Base-by-base conservation (phyloP, 2,888 invertebrate genomes). In the Andrena marginata region DNA sequence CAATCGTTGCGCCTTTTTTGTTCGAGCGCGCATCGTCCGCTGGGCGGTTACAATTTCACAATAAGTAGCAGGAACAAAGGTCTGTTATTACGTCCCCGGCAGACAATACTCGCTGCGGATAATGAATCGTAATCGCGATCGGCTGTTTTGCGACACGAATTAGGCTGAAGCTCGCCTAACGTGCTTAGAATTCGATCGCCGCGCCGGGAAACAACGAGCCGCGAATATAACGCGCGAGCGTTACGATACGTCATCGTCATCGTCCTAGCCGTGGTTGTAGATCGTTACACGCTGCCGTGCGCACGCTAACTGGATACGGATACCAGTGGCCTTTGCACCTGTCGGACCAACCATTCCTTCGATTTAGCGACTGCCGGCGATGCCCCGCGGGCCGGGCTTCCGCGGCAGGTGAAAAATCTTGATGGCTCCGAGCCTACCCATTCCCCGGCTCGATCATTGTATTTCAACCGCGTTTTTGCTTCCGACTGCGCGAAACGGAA, bases 61-160 rank as follows among this genome's bases (percentile, higher is more conserved):
- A 84, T 79, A 84, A 86, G 72, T 77, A 75, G 84, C 59, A 80
- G 67, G 77, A 86, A 86, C 86, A 86, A 84, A 86, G 82, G 75
- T 75, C 76, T 69, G 80, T 65, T 76, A 69, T 86, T 82, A 77
- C 78, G 75, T 79, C 35, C 82, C 74, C 56, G 59, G 76, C 60
- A 62, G 77, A 86, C 85, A 82, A 87, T 85, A 78, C 77, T 80
- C 65, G 62, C 42, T 65, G 83, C 75, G 77, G 78, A 83, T 80
- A 85, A 86, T 84, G 86, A 86, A 84, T 81, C 82, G 86, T 83
- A 85, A 86, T 83, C 83, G 79, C 78, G 82, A 80, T 76, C 77
- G 77, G 54, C 71, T 42, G 73, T 85, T 77, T 81, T 65, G 84
- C 74, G 75, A 54, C 79, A 54, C 72, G 86, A 85, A 86, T 85